Evolutionary conservation across 2,113 vertebrate genomes (phyloP).

Genomic region (Mastomys coucha): DNA sequence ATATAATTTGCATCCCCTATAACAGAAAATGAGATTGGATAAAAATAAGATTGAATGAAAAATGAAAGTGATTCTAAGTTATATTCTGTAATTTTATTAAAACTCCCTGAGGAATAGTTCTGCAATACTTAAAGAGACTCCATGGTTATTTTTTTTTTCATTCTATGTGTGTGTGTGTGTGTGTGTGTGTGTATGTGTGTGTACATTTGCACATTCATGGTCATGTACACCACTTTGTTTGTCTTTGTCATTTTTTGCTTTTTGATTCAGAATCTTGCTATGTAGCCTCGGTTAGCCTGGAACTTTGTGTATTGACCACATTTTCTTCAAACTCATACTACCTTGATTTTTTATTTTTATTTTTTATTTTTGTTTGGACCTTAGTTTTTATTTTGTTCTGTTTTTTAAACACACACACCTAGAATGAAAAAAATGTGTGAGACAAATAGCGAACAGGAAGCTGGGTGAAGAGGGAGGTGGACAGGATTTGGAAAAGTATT

Average conservation of each 20-base stretch:
- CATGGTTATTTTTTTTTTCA: not conserved
- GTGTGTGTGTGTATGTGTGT: not conserved
- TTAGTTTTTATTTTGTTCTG: not conserved
- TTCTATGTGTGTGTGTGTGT: not conserved
- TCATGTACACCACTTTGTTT: not conserved
- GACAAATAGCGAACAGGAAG: rapidly evolving
- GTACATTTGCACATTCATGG: not conserved
- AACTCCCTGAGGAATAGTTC: not conserved
- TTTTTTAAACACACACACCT: not conserved
- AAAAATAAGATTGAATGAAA: not conserved
- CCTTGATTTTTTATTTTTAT: no score
- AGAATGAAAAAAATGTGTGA: no score
- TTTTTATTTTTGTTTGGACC: not conserved
- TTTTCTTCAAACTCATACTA: not conserved
- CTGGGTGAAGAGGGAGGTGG: not conserved
- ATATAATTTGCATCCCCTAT: not conserved
- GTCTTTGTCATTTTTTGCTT: not conserved
- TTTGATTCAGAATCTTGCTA: not conserved
- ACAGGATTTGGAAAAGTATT: not conserved
- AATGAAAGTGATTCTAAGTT: not conserved
- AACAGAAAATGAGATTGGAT: not conserved
- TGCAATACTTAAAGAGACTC: not conserved
- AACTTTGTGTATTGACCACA: not conserved
- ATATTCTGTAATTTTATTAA: not conserved
- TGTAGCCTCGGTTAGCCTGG: not conserved